Evolutionary conservation across 2,113 vertebrate species (phyloP).

Genomic region (Ailuropoda melanoleuca): DNA sequence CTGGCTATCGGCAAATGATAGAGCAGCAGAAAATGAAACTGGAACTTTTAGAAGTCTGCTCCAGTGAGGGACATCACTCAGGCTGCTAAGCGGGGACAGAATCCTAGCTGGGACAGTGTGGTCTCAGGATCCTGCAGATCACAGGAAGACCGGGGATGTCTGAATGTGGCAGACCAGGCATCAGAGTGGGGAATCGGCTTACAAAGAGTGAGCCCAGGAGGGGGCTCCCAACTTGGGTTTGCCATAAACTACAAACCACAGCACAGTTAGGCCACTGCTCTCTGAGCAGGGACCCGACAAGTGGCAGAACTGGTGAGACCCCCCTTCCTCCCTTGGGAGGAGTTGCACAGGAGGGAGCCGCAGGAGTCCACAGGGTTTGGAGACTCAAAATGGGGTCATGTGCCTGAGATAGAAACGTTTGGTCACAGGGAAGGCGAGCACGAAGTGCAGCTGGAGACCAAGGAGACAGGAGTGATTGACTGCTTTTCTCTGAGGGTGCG

Average conservation of each 20-base stretch:
- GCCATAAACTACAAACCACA: background rate
- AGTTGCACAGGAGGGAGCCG: accelerated
- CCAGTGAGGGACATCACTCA: background rate
- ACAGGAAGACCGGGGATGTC: background rate
- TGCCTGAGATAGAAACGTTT: no score
- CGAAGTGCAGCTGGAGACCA: no score
- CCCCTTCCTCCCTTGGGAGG: no score
- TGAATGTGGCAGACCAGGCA: background rate
- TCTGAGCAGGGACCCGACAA: no score
- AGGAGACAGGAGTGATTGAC: no score
- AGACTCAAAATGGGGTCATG: no score
- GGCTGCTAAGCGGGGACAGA: background rate
- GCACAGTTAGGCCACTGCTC: background rate
- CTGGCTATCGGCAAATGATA: background rate
- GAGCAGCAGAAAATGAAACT: background rate
- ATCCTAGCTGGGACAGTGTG: background rate
- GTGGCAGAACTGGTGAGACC: no score
- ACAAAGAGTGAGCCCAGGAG: background rate
- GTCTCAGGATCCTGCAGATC: background rate
- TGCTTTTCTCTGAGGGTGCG: no score
- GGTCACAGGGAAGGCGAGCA: no score
- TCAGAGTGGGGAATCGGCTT: background rate
- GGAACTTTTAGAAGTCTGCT: background rate
- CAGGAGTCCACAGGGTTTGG: background rate
- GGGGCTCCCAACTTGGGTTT: background rate